These are phyloP conservation scores for Parnassius smintheus DNA, from an alignment of 2,888 invertebrate species.

Conservation along the genomic window DNA sequence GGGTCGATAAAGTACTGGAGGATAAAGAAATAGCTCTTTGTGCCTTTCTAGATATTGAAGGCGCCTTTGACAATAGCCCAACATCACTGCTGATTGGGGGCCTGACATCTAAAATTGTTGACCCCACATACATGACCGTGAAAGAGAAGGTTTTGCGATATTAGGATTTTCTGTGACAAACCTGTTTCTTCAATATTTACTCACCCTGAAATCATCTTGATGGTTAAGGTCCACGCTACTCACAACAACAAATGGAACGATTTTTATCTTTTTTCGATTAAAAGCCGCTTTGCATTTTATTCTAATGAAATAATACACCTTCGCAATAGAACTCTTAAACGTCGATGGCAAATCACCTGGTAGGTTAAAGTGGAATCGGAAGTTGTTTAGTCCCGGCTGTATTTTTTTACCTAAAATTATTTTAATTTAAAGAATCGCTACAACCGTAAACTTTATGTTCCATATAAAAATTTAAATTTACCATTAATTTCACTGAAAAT, in stretches of 20 bases:
- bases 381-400: constrained; percentile 51
- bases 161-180: no score
- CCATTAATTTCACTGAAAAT: constrained; percentile 49
- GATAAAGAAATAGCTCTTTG: no score
- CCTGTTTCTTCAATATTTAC: constrained; percentile 12
- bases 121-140: no score
- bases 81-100: no score
- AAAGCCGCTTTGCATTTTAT: constrained; percentile 52
- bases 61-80: no score
- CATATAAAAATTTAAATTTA: constrained; percentile 29
- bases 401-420: constrained; percentile 49
- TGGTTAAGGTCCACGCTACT: constrained; percentile 59
- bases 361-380: constrained; percentile 62
- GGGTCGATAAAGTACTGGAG: no score
- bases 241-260: constrained; percentile 48
- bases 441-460: background rate
- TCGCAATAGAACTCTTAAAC: constrained; percentile 60
- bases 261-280: constrained; percentile 44
- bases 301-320: constrained; percentile 56
- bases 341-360: constrained; percentile 62
- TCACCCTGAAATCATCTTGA: constrained; percentile 52
- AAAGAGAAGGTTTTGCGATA: no score
- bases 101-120: no score
- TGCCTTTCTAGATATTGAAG: no score
- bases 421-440: constrained; percentile 11